These are phyloP conservation scores for Cepaea hortensis DNA, from an alignment of 2,888 invertebrate genomes.

Conservation along the genomic window DNA sequence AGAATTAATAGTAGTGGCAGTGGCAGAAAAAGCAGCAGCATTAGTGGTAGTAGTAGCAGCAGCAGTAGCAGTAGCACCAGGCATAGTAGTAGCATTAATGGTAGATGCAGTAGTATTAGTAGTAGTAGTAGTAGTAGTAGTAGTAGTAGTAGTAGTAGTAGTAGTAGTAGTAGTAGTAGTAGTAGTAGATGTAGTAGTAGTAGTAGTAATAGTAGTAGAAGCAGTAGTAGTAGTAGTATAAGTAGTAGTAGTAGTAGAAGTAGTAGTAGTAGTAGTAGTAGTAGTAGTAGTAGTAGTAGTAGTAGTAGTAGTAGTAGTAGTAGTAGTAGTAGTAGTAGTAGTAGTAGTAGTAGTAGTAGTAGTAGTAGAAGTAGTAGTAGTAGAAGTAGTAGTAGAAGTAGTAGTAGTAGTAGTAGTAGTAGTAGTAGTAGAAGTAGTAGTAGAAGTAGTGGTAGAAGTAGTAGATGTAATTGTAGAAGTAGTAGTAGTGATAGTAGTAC, in stretches of 20 bases:
- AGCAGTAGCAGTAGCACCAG: conserved; percentile 9
- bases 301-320: not conserved
- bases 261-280: conserved; percentile 1
- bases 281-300: not conserved
- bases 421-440: conserved; percentile 21
- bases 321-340: conserved; percentile 21
- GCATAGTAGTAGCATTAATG: too few species aligned
- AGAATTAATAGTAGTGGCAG: too few species aligned
- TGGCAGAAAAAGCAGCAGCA: too few species aligned
- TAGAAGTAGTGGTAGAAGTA: conserved; percentile 6
- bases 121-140: conserved; percentile 11
- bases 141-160: not conserved
- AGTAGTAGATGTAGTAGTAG: not conserved
- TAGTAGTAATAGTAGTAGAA: too few species aligned
- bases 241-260: too few species aligned
- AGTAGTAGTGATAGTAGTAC: conserved; percentile 20
- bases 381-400: conserved; percentile 14
- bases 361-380: conserved; percentile 30
- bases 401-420: conserved; percentile 20
- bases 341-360: conserved; percentile 10
- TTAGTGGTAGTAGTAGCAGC: conserved; percentile 16
- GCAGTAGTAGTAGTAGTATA: too few species aligned
- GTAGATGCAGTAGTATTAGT: too few species aligned
- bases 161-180: not conserved
- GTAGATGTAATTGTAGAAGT: conserved; percentile 28